phyloP scores from a whole-genome alignment of 1,140 invertebrate genomes.

The Zelostemma sp. region DNA sequence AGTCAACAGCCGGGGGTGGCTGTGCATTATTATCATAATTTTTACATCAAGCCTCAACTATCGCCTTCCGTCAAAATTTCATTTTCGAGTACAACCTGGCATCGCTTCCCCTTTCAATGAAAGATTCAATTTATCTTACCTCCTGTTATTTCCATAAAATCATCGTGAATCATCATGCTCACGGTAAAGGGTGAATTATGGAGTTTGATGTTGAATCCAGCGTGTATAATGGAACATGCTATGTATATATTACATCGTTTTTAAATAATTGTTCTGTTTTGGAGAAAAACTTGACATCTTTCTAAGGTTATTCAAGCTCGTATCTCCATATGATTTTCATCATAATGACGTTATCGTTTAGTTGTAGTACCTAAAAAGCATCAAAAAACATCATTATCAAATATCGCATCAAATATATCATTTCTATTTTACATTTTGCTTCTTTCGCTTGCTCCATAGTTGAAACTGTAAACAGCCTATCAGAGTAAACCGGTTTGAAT shows the following conservation, averaged over 20 bases:
- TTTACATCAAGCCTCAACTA: conserved; percentile 16
- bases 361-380: too few relatives aligned
- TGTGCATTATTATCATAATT: conserved; percentile 22
- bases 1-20: conserved; percentile 7
- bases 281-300: too few relatives aligned
- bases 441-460: background rate
- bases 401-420: too few relatives aligned
- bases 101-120: conserved; percentile 1
- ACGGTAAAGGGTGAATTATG: conserved; percentile 25
- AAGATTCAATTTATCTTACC: conserved; percentile 36
- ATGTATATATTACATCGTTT: too few relatives aligned
- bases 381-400: too few relatives aligned
- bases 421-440: too few relatives aligned
- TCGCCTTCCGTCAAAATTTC: conserved; percentile 5
- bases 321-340: too few relatives aligned
- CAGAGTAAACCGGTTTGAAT: conserved; percentile 2
- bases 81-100: background rate
- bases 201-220: background rate
- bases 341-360: too few relatives aligned
- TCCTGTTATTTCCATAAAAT: conserved; percentile 40
- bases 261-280: too few relatives aligned
- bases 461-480: conserved; percentile 1
- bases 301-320: too few relatives aligned
- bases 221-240: conserved; percentile 3
- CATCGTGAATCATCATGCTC: conserved; percentile 34